phyloP scores from a whole-genome alignment of 2,113 vertebrate genomes.

The Reinhardtius hippoglossoides region DNA sequence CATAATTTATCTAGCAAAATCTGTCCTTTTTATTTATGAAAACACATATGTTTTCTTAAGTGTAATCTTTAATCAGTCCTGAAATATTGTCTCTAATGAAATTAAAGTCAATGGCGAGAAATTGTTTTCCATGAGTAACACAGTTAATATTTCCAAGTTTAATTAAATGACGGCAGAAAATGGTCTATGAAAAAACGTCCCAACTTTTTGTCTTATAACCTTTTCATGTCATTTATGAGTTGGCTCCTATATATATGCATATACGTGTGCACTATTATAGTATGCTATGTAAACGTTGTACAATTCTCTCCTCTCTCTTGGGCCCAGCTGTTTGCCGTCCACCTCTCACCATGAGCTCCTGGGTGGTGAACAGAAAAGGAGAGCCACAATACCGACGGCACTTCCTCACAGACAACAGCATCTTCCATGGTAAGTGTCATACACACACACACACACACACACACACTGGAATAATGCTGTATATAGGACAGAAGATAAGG shows the following conservation, averaged over 20 bases:
- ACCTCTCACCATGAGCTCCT: constrained; percentile 85
- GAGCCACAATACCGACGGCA: constrained; percentile 91
- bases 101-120: background rate
- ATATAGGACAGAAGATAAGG: background rate
- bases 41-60: no score
- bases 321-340: background rate
- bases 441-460: constrained; percentile 1
- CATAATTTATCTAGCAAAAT: background rate
- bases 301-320: background rate
- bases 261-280: no score
- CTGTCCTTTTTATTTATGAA: no score
- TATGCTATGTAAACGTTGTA: background rate
- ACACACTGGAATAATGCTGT: background rate
- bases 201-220: no score
- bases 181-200: no score
- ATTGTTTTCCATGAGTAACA: background rate
- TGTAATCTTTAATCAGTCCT: no score
- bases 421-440: constrained; percentile 88
- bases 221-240: no score
- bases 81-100: no score
- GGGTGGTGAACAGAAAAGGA: constrained; percentile 83
- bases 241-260: no score
- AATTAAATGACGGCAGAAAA: no score
- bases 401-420: constrained; percentile 93
- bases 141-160: background rate